These are phyloP conservation scores for Drosophila pachea DNA, from an alignment of 1,140 invertebrate species.

Conservation along the genomic window DNA sequence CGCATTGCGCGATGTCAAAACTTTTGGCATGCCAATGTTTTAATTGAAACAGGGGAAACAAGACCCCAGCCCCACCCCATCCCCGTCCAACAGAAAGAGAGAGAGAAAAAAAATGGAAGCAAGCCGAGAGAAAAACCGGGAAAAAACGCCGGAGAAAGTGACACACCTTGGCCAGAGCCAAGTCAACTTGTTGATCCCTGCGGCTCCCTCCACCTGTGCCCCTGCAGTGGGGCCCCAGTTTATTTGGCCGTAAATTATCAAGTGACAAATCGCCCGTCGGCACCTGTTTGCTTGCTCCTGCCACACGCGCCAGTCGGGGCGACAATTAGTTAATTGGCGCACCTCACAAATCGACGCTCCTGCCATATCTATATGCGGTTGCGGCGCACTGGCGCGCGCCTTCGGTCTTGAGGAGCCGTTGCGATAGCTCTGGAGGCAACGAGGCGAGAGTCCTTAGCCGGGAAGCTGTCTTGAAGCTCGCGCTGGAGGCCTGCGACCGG, in stretches of 20 bases:
- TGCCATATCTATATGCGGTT: background rate
- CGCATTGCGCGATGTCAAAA: conserved; percentile 39
- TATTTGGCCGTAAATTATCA: conserved; percentile 49
- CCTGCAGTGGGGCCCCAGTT: conserved; percentile 41
- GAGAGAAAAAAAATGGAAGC: conserved; percentile 8
- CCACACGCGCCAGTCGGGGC: conserved; percentile 40
- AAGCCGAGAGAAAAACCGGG: too few relatives aligned
- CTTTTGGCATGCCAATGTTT: conserved; percentile 53
- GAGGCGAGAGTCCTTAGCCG: too few relatives aligned
- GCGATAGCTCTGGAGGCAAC: too few relatives aligned
- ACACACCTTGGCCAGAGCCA: conserved; percentile 34
- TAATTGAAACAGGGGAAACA: conserved; percentile 47
- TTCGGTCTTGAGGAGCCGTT: too few relatives aligned
- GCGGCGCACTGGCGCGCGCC: background rate
- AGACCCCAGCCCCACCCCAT: too few relatives aligned
- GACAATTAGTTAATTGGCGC: conserved; percentile 32
- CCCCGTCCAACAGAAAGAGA: conserved; percentile 10
- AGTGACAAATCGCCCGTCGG: conserved; percentile 70
- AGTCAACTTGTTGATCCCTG: conserved; percentile 12
- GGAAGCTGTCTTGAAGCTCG: too few relatives aligned
- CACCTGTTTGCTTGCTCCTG: conserved; percentile 62
- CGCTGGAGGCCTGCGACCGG: too few relatives aligned
- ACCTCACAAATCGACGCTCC: conserved; percentile 6
- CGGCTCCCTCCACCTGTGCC: background rate
- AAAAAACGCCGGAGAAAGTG: background rate